Evolutionary conservation across 1,140 invertebrate genomes (phyloP).

Genomic region (Coptotermes formosanus): DNA sequence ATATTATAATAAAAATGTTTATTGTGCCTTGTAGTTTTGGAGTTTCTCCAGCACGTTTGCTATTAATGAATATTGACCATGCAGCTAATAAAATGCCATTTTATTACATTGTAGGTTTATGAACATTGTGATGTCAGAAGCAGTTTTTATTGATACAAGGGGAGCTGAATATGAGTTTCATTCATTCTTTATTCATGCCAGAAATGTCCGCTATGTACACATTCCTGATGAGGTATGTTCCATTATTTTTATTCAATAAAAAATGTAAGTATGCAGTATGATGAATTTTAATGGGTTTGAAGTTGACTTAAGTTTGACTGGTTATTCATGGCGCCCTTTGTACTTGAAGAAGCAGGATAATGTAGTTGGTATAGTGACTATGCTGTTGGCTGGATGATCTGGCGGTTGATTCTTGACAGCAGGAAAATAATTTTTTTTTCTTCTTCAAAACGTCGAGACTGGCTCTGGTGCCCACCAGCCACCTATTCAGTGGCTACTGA

Average conservation of each 20-base stretch:
- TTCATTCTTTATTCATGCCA: slow-evolving; percentile 60
- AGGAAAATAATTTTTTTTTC: too few relatives aligned
- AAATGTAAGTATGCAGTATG: not conserved
- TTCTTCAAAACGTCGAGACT: too few relatives aligned
- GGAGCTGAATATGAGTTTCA: slow-evolving; percentile 51
- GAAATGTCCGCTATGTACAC: slow-evolving; percentile 65
- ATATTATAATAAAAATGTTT: not conserved
- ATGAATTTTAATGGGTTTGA: not conserved
- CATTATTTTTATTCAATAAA: not conserved
- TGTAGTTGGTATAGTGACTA: too few relatives aligned
- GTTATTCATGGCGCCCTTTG: too few relatives aligned
- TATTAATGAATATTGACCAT: slow-evolving; percentile 30
- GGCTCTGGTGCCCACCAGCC: too few relatives aligned
- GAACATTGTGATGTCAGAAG: slow-evolving; percentile 64
- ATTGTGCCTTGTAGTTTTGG: slow-evolving; percentile 25
- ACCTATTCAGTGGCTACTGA: too few relatives aligned
- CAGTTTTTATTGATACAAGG: slow-evolving; percentile 56
- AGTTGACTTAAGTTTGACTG: too few relatives aligned
- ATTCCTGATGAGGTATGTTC: slow-evolving; percentile 61
- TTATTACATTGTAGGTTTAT: slow-evolving; percentile 56
- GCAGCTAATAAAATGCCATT: not conserved
- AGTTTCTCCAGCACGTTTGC: slow-evolving; percentile 23
- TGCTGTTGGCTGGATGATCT: too few relatives aligned
- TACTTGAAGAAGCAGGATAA: too few relatives aligned
- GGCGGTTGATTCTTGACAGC: too few relatives aligned